Evolutionary conservation across 2,797 vertebrate species (phyloP), one percentile per base, ranked within the genome.

Genomic region (Paguma larvata): DNA sequence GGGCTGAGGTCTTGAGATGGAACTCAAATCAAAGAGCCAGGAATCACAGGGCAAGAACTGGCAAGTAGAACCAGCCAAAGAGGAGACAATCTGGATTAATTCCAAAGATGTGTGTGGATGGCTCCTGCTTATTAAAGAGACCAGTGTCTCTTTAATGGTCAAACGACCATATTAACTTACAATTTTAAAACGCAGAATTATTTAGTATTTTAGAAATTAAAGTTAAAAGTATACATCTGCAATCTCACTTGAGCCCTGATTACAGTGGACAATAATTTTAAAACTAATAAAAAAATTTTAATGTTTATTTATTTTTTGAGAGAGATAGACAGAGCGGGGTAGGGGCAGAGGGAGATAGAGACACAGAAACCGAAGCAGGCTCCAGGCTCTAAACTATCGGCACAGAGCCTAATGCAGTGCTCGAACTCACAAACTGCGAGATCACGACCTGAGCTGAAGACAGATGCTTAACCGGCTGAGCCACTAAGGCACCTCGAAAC

Each of bases 181-280:
- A 59, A 27, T 72, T 85, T 91, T 84, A 75, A 85, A 95, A 73
- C 16, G 21, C 56, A 78, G 89, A 67, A 53, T 83, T 79, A 89
- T 23, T 21, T 46, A 56, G 63, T 79, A 82, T 68, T 92, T 89
- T 72, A 59, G 15, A 19, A 80, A 73, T 63, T 93, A 82, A 41
- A 89, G 14, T 82, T 72, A 16, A 25, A 89, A 91, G 62, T 72
- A 48, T 38, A 73, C 72, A 89, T 23, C n/a, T n/a, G 65, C 19
- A 73, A 53, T n/a, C 19, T 53, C 73, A 12, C 13, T 34, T 67
- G 62, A 94, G 23, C 23, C 48, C 34, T 91, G 48, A 72, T 73
- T 56, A 21, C 18, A 70, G 56, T 62, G 19, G 51, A 48, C 18
- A 79, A 53, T 48, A 51, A 84, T 34, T 44, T 53, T 38, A 83